Conservation (phyloP, 1,140 invertebrate genomes). For the Drosophila willistoni region DNA sequence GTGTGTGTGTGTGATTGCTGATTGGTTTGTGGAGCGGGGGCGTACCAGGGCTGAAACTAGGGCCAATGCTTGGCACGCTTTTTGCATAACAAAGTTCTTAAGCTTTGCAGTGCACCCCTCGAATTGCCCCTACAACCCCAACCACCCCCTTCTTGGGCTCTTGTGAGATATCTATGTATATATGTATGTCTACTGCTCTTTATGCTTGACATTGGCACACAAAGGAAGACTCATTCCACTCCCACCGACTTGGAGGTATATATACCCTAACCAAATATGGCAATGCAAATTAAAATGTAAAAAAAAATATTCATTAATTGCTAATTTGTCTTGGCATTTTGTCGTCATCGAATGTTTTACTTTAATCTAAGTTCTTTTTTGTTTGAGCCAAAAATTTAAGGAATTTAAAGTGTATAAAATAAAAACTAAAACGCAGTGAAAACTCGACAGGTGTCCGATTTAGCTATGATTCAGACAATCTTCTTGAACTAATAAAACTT, state of each 20-base stretch:
- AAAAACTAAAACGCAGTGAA: too few relatives aligned
- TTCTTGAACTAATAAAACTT: too few relatives aligned
- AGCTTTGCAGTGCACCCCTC: slow-evolving; percentile 30
- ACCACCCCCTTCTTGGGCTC: too few relatives aligned
- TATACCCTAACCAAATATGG: neutral
- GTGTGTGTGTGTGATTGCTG: slow-evolving; percentile 9
- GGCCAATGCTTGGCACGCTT: slow-evolving; percentile 52
- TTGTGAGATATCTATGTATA: neutral
- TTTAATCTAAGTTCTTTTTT: too few relatives aligned
- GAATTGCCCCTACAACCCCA: too few relatives aligned
- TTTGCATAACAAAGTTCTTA: slow-evolving; percentile 79
- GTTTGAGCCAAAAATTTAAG: too few relatives aligned
- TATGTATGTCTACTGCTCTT: slow-evolving; percentile 16
- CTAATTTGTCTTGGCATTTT: too few relatives aligned
- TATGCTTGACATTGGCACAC: slow-evolving; percentile 66
- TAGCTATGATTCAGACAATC: too few relatives aligned
- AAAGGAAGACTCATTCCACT: neutral
- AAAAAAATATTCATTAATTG: too few relatives aligned
- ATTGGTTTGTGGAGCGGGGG: slow-evolving; percentile 45
- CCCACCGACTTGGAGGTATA: neutral
- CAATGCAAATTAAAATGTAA: neutral
- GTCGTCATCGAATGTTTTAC: too few relatives aligned
- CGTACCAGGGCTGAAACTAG: slow-evolving; percentile 27
- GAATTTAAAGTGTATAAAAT: too few relatives aligned
- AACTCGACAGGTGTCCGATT: too few relatives aligned